Evolutionary conservation across 2,113 vertebrate genomes (phyloP), one percentile per base, ranked within the genome.

Genomic region (Irena cyanogastra): DNA sequence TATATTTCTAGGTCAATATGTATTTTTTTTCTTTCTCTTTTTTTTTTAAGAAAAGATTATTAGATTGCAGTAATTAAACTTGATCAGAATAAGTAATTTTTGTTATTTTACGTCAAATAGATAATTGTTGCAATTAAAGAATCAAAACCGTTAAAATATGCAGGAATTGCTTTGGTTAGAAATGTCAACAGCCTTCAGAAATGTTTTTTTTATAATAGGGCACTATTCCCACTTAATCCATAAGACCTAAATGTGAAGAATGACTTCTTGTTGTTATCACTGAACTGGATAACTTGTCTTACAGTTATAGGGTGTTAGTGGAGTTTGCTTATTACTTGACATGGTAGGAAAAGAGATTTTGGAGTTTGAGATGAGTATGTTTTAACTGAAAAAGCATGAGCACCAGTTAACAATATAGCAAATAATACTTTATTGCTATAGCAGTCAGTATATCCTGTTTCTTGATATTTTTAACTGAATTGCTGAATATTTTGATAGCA

Each of bases 121-220:
- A 83, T 94, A 83, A 95, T 95, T 97, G 94, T 98, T 97, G 94
- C 69, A 92, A 94, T 95, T 95, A 93, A 96, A 94, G 94, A 94
- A 97, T 75, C 95, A 97, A 94, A 89, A 85, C 70, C 31, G 89
- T 96, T 94, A 93, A 88, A 96, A 96, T 95, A 96, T 87, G 61
- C 94, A 98, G 98, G 95, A 97, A 95, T 94, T 96, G 68, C 89
- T 97, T 90, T 86, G 89, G 91, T 97, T 94, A 98, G 97, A 97
- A 97, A 97, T 37, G 94, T 98, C 98, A 98, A 98, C 98, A 98
- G 98, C 98, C 97, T 98, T 98, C 98, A 98, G 96, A 95, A 72
- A 97, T 94, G 94, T 95, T 95, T 95, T 95, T 97, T 97, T 92
- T 88, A 79, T 93, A 86, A 45, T 75, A 97, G 91, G 94, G 97